These are phyloP conservation scores for Drosophila equinoxialis DNA, from an alignment of 1,140 invertebrate genomes.

Conservation along the genomic window DNA sequence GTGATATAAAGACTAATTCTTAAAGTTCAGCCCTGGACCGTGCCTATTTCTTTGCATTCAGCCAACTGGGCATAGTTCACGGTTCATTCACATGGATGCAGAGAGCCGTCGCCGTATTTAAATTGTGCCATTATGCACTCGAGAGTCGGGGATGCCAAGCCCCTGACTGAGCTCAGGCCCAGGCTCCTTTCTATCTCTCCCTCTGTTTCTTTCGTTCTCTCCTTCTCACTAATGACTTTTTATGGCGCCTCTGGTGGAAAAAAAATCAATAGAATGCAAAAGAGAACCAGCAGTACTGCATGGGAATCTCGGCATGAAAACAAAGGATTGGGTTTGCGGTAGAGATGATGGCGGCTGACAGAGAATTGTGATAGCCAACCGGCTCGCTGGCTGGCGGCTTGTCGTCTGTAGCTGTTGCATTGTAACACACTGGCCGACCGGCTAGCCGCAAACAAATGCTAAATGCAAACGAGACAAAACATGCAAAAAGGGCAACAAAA, in stretches of 20 bases:
- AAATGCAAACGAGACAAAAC: slow-evolving; percentile 55
- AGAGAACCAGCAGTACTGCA: slow-evolving; percentile 43
- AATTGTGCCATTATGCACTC: slow-evolving; percentile 80
- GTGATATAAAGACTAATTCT: not conserved
- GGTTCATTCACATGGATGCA: slow-evolving; percentile 73
- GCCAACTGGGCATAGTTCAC: slow-evolving; percentile 56
- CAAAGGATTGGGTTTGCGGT: slow-evolving; percentile 33
- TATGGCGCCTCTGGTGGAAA: slow-evolving; percentile 59
- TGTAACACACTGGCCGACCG: slow-evolving; percentile 79
- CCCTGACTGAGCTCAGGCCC: not conserved
- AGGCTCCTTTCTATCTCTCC: not conserved
- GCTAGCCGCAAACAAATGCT: slow-evolving; percentile 64
- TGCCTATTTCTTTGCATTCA: slow-evolving; percentile 31
- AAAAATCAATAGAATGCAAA: slow-evolving; percentile 76
- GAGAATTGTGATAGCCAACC: slow-evolving; percentile 53
- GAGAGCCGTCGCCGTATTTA: slow-evolving; percentile 67
- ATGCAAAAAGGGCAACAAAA: slow-evolving; percentile 27
- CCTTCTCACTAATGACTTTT: slow-evolving; percentile 74
- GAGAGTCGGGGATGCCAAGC: slow-evolving; percentile 25
- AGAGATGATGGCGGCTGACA: slow-evolving; percentile 5
- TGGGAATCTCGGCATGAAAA: slow-evolving; percentile 58
- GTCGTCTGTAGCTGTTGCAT: slow-evolving; percentile 77
- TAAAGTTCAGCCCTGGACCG: slow-evolving; percentile 25
- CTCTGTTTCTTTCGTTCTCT: not conserved
- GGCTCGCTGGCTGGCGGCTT: slow-evolving; percentile 37